Conservation (phyloP, 2,113 vertebrate species). For the Zingel zingel region DNA sequence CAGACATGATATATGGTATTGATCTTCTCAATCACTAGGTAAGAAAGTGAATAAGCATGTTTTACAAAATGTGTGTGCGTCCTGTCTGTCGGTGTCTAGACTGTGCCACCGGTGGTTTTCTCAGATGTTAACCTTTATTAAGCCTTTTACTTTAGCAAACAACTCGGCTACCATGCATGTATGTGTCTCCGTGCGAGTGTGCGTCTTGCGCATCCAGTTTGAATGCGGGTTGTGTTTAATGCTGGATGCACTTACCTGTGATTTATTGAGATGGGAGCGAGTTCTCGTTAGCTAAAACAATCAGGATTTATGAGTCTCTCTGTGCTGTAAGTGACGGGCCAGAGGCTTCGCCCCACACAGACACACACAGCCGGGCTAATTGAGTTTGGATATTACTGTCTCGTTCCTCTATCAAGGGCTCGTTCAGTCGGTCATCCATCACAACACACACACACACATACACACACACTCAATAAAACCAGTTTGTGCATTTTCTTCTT, state of each 20-base stretch:
- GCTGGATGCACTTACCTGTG: conserved; percentile 56
- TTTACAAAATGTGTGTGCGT: conserved; percentile 49
- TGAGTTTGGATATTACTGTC: conserved; percentile 78
- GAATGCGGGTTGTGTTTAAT: conserved; percentile 15
- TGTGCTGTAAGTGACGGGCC: conserved; percentile 50
- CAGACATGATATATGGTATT: background rate
- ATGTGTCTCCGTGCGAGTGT: conserved; percentile 11
- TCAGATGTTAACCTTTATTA: conserved; percentile 71
- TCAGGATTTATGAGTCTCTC: conserved; percentile 78
- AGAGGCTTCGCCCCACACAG: conserved; percentile 49
- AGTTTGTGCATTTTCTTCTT: conserved; percentile 18
- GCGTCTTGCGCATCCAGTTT: background rate
- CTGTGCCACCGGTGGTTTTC: conserved; percentile 61
- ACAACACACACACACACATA: conserved; percentile 42
- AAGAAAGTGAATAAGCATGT: background rate
- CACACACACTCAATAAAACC: conserved; percentile 23
- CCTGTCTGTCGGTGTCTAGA: conserved; percentile 67
- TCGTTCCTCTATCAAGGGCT: conserved; percentile 66
- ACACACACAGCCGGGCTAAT: conserved; percentile 60
- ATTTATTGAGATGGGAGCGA: conserved; percentile 66
- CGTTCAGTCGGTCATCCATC: conserved; percentile 57
- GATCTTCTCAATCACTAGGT: background rate
- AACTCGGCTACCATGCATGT: conserved; percentile 7
- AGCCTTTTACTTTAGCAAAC: conserved; percentile 56
- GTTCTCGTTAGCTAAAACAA: conserved; percentile 76